These are phyloP conservation scores for Pantala flavescens DNA, from an alignment of 1,140 invertebrate genomes.

Conservation along the genomic window DNA sequence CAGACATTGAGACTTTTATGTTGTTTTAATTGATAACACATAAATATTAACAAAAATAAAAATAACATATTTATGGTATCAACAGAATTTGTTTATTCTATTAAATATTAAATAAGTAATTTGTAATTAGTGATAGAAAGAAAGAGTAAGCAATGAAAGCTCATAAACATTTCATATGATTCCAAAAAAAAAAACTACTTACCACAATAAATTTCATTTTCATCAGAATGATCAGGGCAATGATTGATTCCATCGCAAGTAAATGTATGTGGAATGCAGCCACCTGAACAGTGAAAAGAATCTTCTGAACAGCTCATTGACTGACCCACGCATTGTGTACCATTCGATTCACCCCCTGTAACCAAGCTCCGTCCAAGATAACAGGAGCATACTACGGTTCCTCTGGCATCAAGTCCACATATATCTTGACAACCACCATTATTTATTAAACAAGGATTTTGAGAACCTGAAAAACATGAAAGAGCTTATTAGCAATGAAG, in stretches of 20 bases:
- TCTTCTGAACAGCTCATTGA: slow-evolving; percentile 33
- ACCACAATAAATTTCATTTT: slow-evolving; percentile 32
- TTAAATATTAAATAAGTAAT: too few relatives aligned
- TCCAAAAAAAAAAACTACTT: neutral
- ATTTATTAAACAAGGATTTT: slow-evolving; percentile 53
- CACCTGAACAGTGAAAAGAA: slow-evolving; percentile 44
- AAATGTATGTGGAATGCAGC: slow-evolving; percentile 62
- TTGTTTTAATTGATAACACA: too few relatives aligned
- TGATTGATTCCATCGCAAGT: slow-evolving; percentile 66
- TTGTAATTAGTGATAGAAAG: too few relatives aligned
- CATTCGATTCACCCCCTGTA: slow-evolving; percentile 42
- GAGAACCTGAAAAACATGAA: slow-evolving; percentile 29
- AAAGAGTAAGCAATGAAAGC: too few relatives aligned
- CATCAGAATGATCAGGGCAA: slow-evolving; percentile 68
- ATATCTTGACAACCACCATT: slow-evolving; percentile 68
- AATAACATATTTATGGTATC: too few relatives aligned
- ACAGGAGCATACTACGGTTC: slow-evolving; percentile 52
- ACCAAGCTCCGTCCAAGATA: slow-evolving; percentile 39
- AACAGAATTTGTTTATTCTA: too few relatives aligned
- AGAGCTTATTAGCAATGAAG: neutral
- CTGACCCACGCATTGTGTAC: neutral
- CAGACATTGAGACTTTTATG: too few relatives aligned
- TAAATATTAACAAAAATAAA: too few relatives aligned
- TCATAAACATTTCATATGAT: too few relatives aligned
- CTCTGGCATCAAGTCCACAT: slow-evolving; percentile 47